phyloP scores from a whole-genome alignment of 1,140 invertebrate species.

The Neelides sp. region DNA sequence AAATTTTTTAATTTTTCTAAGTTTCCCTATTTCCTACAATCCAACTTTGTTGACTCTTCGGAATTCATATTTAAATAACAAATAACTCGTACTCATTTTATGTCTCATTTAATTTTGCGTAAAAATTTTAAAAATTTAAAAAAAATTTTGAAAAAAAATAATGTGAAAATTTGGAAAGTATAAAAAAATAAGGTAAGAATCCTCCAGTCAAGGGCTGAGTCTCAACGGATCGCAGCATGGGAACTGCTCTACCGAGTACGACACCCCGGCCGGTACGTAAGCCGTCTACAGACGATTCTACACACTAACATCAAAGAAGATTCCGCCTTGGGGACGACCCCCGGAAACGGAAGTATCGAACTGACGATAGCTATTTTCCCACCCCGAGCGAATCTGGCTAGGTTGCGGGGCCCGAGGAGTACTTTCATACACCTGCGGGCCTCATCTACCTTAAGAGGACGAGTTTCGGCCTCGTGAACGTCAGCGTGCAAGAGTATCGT shows the following conservation, averaged over 20 bases:
- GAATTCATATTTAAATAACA: too few relatives aligned
- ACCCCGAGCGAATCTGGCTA: constrained; percentile 19
- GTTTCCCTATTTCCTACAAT: too few relatives aligned
- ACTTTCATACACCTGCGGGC: constrained; percentile 21
- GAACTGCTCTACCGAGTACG: constrained; percentile 35
- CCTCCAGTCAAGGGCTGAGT: constrained; percentile 37
- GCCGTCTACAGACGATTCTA: constrained; percentile 43
- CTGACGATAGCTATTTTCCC: constrained; percentile 12
- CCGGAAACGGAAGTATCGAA: constrained; percentile 7
- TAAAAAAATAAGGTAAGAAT: constrained; percentile 15
- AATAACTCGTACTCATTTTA: too few relatives aligned
- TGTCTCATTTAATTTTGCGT: too few relatives aligned
- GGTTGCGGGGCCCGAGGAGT: constrained; percentile 8
- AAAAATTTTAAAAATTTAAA: background rate
- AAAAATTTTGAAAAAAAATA: background rate
- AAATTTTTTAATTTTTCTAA: too few relatives aligned
- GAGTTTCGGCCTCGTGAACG: constrained; percentile 17
- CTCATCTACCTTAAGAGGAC: constrained; percentile 25
- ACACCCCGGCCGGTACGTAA: constrained; percentile 39
- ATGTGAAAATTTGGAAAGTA: background rate
- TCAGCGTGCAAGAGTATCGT: constrained; percentile 32
- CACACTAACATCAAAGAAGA: constrained; percentile 33
- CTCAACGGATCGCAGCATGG: constrained; percentile 43
- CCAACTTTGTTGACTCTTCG: too few relatives aligned
- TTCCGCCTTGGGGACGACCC: constrained; percentile 5